Percentiles rank a stretch among this genome's conserved stretches.
Evolutionary conservation across 2,888 invertebrate species (phyloP).

Genomic region (Hyles lineata): DNA sequence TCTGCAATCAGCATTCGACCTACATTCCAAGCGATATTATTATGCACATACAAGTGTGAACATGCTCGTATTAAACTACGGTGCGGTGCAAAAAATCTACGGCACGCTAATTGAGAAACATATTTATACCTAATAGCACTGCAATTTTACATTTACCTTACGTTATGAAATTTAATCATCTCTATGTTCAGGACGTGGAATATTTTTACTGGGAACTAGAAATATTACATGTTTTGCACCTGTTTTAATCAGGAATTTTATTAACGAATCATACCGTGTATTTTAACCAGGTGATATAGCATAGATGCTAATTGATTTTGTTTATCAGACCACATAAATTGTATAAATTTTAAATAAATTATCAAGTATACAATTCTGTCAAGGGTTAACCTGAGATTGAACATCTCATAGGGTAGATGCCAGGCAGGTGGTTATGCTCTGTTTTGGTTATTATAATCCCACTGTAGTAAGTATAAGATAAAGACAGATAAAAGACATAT

Average conservation of each 20-base stretch:
- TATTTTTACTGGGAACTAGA: neutral
- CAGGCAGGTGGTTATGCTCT: too few species aligned
- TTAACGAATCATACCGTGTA: neutral
- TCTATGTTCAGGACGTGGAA: neutral
- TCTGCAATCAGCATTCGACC: conserved; percentile 81
- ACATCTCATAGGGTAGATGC: too few species aligned
- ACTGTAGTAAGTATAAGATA: too few species aligned
- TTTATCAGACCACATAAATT: neutral
- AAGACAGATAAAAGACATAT: too few species aligned
- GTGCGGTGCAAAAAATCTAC: conserved; percentile 45
- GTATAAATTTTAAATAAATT: too few species aligned
- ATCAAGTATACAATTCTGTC: too few species aligned
- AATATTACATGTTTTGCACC: neutral
- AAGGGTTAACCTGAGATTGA: too few species aligned
- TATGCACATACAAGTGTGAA: conserved; percentile 63
- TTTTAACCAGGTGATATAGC: neutral
- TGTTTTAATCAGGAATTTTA: neutral
- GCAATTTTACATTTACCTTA: neutral
- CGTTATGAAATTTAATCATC: neutral
- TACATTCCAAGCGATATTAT: conserved; percentile 72
- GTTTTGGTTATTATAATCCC: too few species aligned
- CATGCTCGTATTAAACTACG: conserved; percentile 54
- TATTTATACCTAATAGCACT: conserved; percentile 46
- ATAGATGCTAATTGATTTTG: neutral
- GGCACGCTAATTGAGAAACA: conserved; percentile 49